A percentile compares a stretch with the other conserved stretches of the same genome.
These are phyloP conservation scores for Galago senegalensis DNA, from an alignment of 2,797 vertebrate genomes.

Conservation along the genomic window DNA sequence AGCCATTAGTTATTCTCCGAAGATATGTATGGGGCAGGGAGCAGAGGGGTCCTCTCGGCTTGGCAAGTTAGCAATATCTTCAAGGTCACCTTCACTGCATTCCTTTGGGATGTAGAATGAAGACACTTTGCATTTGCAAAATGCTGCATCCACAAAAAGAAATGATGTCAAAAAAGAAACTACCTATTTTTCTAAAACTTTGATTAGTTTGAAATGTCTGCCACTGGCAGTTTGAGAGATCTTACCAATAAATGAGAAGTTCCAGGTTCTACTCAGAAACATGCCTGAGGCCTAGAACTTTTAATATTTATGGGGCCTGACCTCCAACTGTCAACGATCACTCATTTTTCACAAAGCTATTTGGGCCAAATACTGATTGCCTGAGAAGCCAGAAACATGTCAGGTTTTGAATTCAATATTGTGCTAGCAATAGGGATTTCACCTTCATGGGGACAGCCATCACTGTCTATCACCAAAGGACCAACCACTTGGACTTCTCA, in stretches of 20 bases:
- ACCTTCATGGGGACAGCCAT: slow-evolving; percentile 39
- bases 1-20: background rate
- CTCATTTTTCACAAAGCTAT: slow-evolving; percentile 65
- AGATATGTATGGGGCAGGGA: background rate
- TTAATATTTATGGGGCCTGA: slow-evolving; percentile 78
- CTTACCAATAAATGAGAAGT: slow-evolving; percentile 53
- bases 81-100: slow-evolving; percentile 51
- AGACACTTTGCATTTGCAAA: slow-evolving; percentile 65
- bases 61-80: slow-evolving; percentile 60
- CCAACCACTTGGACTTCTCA: slow-evolving; percentile 37
- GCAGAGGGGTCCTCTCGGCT: background rate
- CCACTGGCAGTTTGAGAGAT: slow-evolving; percentile 62
- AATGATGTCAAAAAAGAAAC: slow-evolving; percentile 49
- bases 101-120: background rate
- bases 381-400: slow-evolving; percentile 49
- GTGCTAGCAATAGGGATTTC: background rate
- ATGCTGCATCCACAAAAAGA: slow-evolving; percentile 58
- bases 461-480: slow-evolving; percentile 8
- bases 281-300: slow-evolving; percentile 36
- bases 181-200: slow-evolving; percentile 53
- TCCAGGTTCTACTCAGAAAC: slow-evolving; percentile 28
- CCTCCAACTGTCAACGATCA: slow-evolving; percentile 68
- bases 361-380: slow-evolving; percentile 62
- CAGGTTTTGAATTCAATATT: slow-evolving; percentile 55
- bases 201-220: slow-evolving; percentile 63